Conservation (phyloP, 30 jellyfish, hydroid and myxozoan genomes). For the Aurelia coerulea region DNA sequence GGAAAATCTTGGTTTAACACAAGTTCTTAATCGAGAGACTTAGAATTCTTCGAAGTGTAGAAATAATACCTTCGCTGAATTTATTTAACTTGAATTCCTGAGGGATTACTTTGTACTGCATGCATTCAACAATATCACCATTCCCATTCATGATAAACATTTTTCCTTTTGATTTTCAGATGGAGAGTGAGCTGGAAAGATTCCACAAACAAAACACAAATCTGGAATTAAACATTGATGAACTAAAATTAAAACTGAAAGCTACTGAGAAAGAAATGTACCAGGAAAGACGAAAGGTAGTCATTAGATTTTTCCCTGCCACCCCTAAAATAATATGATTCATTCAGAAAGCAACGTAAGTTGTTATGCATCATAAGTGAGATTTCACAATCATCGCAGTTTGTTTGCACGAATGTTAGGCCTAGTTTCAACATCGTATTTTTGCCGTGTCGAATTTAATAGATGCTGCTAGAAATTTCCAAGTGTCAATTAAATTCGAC, state of each 20-base stretch:
- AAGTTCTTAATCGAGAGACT: neutral
- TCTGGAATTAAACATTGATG: constrained; percentile 89
- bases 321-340: too few relatives aligned
- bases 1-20: neutral
- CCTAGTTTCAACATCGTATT: too few relatives aligned
- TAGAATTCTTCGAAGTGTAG: neutral
- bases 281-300: constrained; percentile 92
- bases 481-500: too few relatives aligned
- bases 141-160: neutral
- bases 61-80: neutral
- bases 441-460: too few relatives aligned
- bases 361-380: too few relatives aligned
- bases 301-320: too few relatives aligned
- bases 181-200: constrained; percentile 98
- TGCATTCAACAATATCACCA: neutral
- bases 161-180: constrained; percentile 47
- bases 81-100: neutral
- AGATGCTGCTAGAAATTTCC: too few relatives aligned
- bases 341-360: too few relatives aligned
- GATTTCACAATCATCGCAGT: too few relatives aligned
- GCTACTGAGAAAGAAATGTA: constrained; percentile 93
- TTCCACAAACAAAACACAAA: constrained; percentile 96
- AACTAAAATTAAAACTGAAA: constrained; percentile 79
- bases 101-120: too few relatives aligned
- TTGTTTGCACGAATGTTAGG: too few relatives aligned